Conservation (phyloP, 2,888 invertebrate genomes). For the Aricia artaxerxes region DNA sequence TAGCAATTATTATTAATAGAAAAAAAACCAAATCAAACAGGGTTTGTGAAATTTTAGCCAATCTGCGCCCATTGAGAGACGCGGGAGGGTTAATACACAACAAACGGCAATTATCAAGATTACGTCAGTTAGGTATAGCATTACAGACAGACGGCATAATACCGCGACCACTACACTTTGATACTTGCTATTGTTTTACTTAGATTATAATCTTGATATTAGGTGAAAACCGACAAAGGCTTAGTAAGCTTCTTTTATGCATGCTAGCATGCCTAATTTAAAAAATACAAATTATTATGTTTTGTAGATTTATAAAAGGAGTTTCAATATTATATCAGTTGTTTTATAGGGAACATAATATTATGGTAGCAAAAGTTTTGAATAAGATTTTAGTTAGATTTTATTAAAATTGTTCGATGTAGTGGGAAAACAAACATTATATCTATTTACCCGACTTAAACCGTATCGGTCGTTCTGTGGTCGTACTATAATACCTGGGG, state of each 20-base stretch:
- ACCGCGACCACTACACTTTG: slow-evolving; percentile 40
- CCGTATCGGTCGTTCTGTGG: slow-evolving; percentile 25
- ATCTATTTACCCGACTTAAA: slow-evolving; percentile 8
- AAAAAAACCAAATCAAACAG: background rate
- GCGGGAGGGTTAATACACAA: slow-evolving; percentile 41
- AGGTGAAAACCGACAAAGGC: background rate
- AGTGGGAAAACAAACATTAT: background rate
- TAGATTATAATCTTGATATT: background rate
- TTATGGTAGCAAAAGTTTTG: background rate
- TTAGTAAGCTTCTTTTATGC: background rate
- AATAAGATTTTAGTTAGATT: background rate
- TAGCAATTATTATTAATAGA: background rate
- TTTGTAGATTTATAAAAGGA: too few relatives aligned
- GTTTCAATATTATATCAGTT: background rate
- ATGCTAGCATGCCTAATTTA: too few relatives aligned
- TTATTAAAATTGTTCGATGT: background rate
- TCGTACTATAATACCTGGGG: slow-evolving; percentile 63
- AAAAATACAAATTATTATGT: too few relatives aligned
- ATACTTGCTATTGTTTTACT: slow-evolving; percentile 23
- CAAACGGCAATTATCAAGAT: slow-evolving; percentile 59
- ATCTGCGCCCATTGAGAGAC: slow-evolving; percentile 34
- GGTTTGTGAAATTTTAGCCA: slow-evolving; percentile 6
- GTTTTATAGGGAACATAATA: background rate
- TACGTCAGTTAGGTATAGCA: slow-evolving; percentile 52
- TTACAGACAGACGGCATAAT: slow-evolving; percentile 46